Evolutionary conservation across 2,888 invertebrate species (phyloP).

Genomic region (Frankliniella fusca): DNA sequence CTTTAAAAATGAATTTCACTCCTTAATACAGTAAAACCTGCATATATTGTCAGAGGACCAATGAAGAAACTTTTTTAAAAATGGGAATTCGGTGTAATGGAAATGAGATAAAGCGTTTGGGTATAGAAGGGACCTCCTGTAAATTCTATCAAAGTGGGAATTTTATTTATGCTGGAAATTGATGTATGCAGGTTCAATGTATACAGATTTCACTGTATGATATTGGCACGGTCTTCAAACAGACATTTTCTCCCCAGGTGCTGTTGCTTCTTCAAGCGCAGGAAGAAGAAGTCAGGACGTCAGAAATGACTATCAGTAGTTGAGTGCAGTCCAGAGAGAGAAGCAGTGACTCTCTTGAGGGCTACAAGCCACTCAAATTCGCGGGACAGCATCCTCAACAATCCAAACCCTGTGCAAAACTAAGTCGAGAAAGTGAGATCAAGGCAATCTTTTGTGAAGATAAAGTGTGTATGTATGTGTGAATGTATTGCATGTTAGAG

Average conservation of each 20-base stretch:
- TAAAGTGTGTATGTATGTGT: background rate
- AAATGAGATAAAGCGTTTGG: no score
- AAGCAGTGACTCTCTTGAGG: constrained; percentile 59
- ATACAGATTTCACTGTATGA: background rate
- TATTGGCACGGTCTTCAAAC: background rate
- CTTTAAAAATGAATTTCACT: no score
- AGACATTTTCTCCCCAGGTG: constrained; percentile 67
- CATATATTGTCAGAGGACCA: no score
- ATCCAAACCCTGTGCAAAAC: constrained; percentile 43
- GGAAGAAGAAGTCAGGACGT: constrained; percentile 95
- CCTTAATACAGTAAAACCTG: no score
- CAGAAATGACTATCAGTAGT: constrained; percentile 82
- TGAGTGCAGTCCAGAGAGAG: constrained; percentile 61
- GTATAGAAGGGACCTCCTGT: no score
- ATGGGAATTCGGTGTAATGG: no score
- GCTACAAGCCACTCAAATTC: constrained; percentile 62
- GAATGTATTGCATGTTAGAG: background rate
- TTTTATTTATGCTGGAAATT: no score
- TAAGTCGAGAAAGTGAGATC: background rate
- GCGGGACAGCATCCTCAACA: constrained; percentile 57
- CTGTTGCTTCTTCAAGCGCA: constrained; percentile 98
- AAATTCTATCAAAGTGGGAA: no score
- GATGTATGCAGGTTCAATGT: no score
- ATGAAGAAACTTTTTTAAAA: no score
- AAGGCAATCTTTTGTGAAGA: background rate